These are phyloP conservation scores for Poeciliopsis prolifica DNA, from an alignment of 2,113 vertebrate species.

Conservation along the genomic window DNA sequence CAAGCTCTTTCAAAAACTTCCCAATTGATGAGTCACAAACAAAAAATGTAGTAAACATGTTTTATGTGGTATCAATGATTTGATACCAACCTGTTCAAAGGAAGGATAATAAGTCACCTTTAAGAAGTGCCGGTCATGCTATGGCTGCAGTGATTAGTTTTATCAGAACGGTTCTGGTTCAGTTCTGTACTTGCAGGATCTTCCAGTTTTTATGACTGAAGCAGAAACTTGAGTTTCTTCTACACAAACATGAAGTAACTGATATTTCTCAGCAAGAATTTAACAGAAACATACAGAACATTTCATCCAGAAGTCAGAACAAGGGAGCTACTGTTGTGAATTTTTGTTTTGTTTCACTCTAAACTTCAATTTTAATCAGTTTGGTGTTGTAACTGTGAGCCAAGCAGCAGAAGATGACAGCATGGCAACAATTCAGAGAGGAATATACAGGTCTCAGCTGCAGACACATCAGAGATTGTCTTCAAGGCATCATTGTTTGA, in stretches of 20 bases:
- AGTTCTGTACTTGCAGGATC: not conserved
- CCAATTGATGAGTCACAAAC: no score
- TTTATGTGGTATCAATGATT: no score
- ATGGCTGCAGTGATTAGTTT: not conserved
- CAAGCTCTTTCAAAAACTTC: no score
- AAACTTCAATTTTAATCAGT: not conserved
- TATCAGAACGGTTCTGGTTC: not conserved
- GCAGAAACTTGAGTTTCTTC: not conserved
- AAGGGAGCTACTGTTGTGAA: not conserved
- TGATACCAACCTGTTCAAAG: no score
- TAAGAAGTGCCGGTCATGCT: not conserved
- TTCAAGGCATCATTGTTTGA: not conserved
- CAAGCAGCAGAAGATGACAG: not conserved
- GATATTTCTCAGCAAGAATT: not conserved
- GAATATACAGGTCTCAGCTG: not conserved
- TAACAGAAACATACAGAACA: not conserved
- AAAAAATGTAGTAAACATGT: no score
- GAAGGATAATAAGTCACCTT: no score
- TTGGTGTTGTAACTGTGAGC: conserved; percentile 3
- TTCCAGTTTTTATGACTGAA: not conserved
- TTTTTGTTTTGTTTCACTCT: not conserved
- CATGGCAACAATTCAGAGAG: not conserved
- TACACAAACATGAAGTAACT: not conserved
- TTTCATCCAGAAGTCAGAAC: not conserved
- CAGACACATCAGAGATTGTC: not conserved